Percentiles rank a stretch among this genome's conserved stretches.
Evolutionary conservation across 2,888 invertebrate species (phyloP).

Genomic region (Drosophila greeni): DNA sequence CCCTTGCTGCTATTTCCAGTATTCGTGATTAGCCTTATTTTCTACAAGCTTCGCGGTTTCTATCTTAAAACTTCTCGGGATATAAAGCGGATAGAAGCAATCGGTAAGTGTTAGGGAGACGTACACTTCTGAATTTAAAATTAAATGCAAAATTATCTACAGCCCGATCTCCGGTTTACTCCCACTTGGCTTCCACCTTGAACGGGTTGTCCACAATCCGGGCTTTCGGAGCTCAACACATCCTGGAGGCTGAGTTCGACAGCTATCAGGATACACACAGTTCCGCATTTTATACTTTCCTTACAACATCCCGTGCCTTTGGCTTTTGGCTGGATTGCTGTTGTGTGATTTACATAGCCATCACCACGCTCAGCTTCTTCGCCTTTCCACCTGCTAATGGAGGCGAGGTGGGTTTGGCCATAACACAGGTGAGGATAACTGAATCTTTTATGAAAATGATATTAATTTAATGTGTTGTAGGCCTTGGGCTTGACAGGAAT

Average conservation of each 20-base stretch:
- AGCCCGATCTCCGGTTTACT: conserved; percentile 96
- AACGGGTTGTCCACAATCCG: conserved; percentile 95
- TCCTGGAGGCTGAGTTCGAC: conserved; percentile 89
- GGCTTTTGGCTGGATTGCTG: conserved; percentile 95
- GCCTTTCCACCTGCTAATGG: conserved; percentile 83
- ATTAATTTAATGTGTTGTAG: too few relatives aligned
- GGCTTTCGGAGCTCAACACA: conserved; percentile 89
- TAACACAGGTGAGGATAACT: conserved; percentile 87
- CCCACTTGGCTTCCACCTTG: conserved; percentile 93
- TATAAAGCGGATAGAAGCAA: conserved; percentile 82
- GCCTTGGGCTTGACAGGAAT: conserved; percentile 84
- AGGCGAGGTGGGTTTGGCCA: conserved; percentile 87
- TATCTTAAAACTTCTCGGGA: conserved; percentile 62
- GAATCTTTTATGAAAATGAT: too few relatives aligned
- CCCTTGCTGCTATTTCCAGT: conserved; percentile 69
- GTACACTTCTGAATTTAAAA: too few relatives aligned
- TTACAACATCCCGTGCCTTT: conserved; percentile 94
- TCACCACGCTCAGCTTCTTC: conserved; percentile 92
- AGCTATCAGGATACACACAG: conserved; percentile 91
- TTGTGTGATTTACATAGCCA: conserved; percentile 90
- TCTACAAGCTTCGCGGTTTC: too few relatives aligned
- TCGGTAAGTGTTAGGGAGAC: conserved; percentile 83
- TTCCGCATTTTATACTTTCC: conserved; percentile 94
- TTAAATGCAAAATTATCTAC: conserved; percentile 51
- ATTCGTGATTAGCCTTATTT: too few relatives aligned